Percentiles rank a stretch among this genome's conserved stretches.
phyloP scores from a whole-genome alignment of 1,140 invertebrate species.

The Drosophila punjabiensis region DNA sequence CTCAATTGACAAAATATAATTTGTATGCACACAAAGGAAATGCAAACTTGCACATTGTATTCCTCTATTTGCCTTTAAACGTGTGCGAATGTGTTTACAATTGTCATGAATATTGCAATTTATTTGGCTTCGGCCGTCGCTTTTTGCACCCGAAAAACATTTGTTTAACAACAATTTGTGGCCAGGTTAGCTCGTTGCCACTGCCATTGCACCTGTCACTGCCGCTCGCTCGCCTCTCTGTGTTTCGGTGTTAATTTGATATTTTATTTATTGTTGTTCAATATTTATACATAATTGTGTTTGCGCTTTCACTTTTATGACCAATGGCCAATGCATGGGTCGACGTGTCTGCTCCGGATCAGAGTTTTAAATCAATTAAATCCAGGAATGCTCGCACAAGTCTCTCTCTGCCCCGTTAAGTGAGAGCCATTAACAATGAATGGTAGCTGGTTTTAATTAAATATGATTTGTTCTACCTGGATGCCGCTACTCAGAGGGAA shows the following conservation, averaged over 20 bases:
- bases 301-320: conserved; percentile 58
- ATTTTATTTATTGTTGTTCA: conserved; percentile 81
- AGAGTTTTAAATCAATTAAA: conserved; percentile 66
- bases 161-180: conserved; percentile 68
- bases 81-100: conserved; percentile 66
- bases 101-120: conserved; percentile 83
- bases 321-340: conserved; percentile 8
- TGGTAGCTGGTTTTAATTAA: conserved; percentile 26
- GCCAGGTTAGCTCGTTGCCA: conserved; percentile 45
- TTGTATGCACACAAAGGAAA: conserved; percentile 70
- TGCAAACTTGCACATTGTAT: conserved; percentile 67
- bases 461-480: conserved; percentile 34
- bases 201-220: conserved; percentile 28
- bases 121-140: conserved; percentile 72
- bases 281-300: conserved; percentile 80
- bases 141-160: conserved; percentile 59
- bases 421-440: conserved; percentile 29
- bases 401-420: conserved; percentile 15
- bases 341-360: conserved; percentile 38
- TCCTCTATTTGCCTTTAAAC: conserved; percentile 46
- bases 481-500: conserved; percentile 13
- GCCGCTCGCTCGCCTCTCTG: conserved; percentile 3
- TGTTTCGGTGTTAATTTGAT: conserved; percentile 78
- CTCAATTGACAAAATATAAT: conserved; percentile 66
- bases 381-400: conserved; percentile 16